Base-by-base conservation (phyloP, 2,113 vertebrate species). In the Gila orcuttii region DNA sequence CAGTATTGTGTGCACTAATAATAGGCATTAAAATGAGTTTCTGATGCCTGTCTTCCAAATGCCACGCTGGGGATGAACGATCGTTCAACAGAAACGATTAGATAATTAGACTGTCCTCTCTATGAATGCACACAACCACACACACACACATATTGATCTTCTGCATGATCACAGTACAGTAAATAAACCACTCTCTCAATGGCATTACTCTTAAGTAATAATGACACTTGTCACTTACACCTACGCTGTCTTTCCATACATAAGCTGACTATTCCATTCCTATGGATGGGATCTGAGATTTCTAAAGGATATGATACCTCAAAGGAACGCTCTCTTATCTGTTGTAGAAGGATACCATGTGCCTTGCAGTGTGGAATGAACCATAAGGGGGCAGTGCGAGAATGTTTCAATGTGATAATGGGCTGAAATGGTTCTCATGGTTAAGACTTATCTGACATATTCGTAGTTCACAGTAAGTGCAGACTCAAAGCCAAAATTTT, bases 81-180 rank as follows among this genome's bases (percentile, higher is more conserved):
- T 83, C 68, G 31, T 57, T 83, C 82, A 83, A 59, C 82, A 83
- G 82, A 83, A 83, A 83, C 82, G 12, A 83, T 83, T 83, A 73
- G 82, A 83, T 83, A 74, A 83, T 83, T 73, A 73, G 11, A 73
- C 50, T 68, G 52, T 68, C 81, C 50, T 57, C 47, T 57, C 50
- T 71, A 42, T 31, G 45, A 50, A 25, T 62, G 57, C 8, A 28
- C 79, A 17, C 47, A 39, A 11, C 2, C 31, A 2, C 66, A 59
- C 66, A 73, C 81, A 73, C 81, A 73, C 81, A 73, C 39, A 59
- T 52, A 73, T 83, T 42, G 19, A 74, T 83, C 82, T 57, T 73
- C 31, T 59, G 82, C 47, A 11, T 73, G 28, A 69, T 69, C 45
- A 68, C 11, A 45, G 39, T 66, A 47, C 42, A 81, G n/a, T 31